Evolutionary conservation across 2,888 invertebrate genomes (phyloP).

Genomic region (Callinectes sapidus): DNA sequence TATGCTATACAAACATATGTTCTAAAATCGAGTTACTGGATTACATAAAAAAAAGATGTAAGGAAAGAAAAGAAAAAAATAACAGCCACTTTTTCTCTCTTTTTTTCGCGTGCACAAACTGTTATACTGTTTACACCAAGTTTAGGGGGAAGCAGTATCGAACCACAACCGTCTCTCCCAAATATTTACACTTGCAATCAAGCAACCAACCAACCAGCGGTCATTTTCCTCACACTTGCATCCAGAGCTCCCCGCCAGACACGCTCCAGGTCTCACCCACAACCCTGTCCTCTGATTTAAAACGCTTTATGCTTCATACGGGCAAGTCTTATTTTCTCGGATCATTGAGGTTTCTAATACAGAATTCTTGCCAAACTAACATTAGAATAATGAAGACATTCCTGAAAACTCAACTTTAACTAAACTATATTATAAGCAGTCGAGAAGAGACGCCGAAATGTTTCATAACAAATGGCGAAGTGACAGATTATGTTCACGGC

Average conservation of each 20-base stretch:
- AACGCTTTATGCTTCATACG: too few species aligned
- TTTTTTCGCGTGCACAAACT: not conserved
- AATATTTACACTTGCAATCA: conserved; percentile 1
- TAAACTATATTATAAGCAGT: too few species aligned
- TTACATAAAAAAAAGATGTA: too few species aligned
- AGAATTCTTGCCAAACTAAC: too few species aligned
- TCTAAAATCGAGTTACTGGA: not conserved
- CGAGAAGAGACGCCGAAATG: too few species aligned
- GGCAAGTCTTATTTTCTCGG: too few species aligned
- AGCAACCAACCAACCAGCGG: not conserved
- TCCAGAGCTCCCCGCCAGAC: not conserved
- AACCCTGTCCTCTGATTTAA: not conserved
- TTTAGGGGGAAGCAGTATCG: conserved; percentile 3
- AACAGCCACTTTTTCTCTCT: not conserved
- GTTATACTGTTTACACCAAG: not conserved
- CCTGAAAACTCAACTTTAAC: too few species aligned
- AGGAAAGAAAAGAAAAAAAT: too few species aligned
- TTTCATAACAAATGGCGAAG: too few species aligned
- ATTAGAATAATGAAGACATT: too few species aligned
- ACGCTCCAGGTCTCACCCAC: not conserved
- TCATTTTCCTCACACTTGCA: not conserved
- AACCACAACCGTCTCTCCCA: not conserved
- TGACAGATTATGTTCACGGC: too few species aligned
- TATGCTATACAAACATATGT: not conserved
- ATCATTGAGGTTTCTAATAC: too few species aligned